Evolutionary conservation across 2,888 invertebrate species (phyloP).

Genomic region (Pediacus dermestoides): DNA sequence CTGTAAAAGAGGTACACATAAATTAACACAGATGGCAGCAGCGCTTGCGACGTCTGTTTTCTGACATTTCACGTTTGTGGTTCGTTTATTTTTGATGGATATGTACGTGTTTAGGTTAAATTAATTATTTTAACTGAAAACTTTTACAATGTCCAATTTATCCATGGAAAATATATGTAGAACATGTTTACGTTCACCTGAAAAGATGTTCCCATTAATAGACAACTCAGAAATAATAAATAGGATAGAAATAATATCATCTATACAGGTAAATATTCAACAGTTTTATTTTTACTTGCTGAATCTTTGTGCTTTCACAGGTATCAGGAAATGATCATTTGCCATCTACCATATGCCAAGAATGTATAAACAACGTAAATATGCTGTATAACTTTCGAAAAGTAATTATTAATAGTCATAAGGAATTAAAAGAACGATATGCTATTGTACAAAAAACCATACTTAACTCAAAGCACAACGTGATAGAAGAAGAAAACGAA

Average conservation of each 20-base stretch:
- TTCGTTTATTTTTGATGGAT: too few species aligned
- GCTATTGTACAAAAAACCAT: conserved; percentile 21
- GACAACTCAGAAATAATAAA: conserved; percentile 25
- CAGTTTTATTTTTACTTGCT: conserved; percentile 4
- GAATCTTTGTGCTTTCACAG: conserved; percentile 19
- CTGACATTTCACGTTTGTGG: too few species aligned
- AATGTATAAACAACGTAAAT: conserved; percentile 35
- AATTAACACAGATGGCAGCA: too few species aligned
- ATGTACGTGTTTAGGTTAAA: too few species aligned
- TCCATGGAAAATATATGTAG: conserved; percentile 34
- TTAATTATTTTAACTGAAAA: too few species aligned
- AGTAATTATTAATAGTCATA: conserved; percentile 34
- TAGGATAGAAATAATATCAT: conserved; percentile 35
- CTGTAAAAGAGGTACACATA: too few species aligned
- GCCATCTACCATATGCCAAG: conserved; percentile 35
- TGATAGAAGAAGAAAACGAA: conserved; percentile 15
- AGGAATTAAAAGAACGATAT: conserved; percentile 28
- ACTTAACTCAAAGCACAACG: neutral
- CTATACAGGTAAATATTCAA: conserved; percentile 28
- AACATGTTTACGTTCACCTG: conserved; percentile 31
- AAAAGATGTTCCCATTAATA: conserved; percentile 22
- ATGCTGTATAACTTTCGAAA: conserved; percentile 36
- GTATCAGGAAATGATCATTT: conserved; percentile 23
- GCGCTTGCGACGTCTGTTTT: too few species aligned
- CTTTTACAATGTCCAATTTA: too few species aligned